Evolutionary conservation across 2,113 vertebrate species (phyloP).

Genomic region (Chascanopsetta lugubris): DNA sequence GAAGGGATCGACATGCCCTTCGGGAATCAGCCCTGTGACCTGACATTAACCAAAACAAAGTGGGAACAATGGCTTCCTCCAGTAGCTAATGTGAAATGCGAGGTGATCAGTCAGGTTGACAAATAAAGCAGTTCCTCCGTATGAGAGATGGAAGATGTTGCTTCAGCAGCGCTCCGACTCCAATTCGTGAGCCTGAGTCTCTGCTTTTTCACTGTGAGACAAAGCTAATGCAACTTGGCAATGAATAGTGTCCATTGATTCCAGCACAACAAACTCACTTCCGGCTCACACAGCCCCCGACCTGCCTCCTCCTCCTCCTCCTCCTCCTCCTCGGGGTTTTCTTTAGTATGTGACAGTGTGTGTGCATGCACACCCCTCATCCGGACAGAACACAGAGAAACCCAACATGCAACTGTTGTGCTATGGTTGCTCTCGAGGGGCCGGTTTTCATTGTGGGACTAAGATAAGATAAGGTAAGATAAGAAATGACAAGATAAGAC

Average conservation of each 20-base stretch:
- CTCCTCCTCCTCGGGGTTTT: slow-evolving; percentile 39
- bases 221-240: slow-evolving; percentile 61
- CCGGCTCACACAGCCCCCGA: slow-evolving; percentile 57
- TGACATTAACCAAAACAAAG: slow-evolving; percentile 56
- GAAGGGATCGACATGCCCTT: slow-evolving; percentile 28
- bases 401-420: slow-evolving; percentile 20
- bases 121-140: slow-evolving; percentile 17
- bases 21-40: slow-evolving; percentile 55
- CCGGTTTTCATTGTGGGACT: too few relatives aligned
- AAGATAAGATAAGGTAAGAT: too few relatives aligned
- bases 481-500: too few relatives aligned
- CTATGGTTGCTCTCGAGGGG: too few relatives aligned
- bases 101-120: slow-evolving; percentile 29
- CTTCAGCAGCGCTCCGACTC: slow-evolving; percentile 30
- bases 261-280: slow-evolving; percentile 71
- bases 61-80: slow-evolving; percentile 31
- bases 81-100: slow-evolving; percentile 32
- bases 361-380: slow-evolving; percentile 8
- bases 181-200: slow-evolving; percentile 29
- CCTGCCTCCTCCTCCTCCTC: too few relatives aligned
- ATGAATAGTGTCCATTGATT: slow-evolving; percentile 77
- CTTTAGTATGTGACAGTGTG: slow-evolving; percentile 11
- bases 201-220: slow-evolving; percentile 48
- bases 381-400: slow-evolving; percentile 38
- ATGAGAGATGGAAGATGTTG: background rate